A percentile compares a stretch with the other conserved stretches of the same genome.
phyloP scores from a whole-genome alignment of 2,113 vertebrate genomes.

The Trichechus manatus region DNA sequence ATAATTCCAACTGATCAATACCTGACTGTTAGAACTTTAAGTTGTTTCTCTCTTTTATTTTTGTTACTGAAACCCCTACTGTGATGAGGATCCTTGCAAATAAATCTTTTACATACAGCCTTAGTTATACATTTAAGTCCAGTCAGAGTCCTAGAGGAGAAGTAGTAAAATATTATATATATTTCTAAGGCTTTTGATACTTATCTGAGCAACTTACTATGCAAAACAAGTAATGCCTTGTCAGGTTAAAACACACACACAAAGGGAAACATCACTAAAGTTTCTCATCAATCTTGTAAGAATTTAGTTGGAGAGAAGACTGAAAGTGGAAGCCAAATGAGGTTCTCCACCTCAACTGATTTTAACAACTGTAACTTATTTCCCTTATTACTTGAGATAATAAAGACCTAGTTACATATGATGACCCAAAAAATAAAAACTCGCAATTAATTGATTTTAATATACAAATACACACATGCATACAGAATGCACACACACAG shows the following conservation, averaged over 20 bases:
- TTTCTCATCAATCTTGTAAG: background rate
- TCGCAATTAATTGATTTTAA: background rate
- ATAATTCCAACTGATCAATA: background rate
- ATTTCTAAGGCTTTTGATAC: slow-evolving; percentile 4
- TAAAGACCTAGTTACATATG: background rate
- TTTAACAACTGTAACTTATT: background rate
- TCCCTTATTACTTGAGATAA: background rate
- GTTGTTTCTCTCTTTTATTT: background rate
- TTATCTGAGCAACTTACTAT: slow-evolving; percentile 2
- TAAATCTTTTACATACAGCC: background rate
- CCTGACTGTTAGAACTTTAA: background rate
- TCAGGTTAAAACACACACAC: background rate
- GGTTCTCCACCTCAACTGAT: background rate
- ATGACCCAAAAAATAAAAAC: slow-evolving; percentile 17
- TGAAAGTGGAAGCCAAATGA: background rate
- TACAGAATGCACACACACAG: background rate
- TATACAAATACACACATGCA: background rate
- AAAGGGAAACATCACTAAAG: background rate
- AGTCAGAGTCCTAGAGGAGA: background rate
- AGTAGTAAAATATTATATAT: background rate
- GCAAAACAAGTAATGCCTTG: slow-evolving; percentile 19
- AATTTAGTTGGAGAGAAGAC: background rate
- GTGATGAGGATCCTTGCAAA: background rate
- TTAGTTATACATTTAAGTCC: background rate
- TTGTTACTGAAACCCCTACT: background rate